Conservation (phyloP, 2,113 vertebrate species). For the Lontra canadensis region DNA sequence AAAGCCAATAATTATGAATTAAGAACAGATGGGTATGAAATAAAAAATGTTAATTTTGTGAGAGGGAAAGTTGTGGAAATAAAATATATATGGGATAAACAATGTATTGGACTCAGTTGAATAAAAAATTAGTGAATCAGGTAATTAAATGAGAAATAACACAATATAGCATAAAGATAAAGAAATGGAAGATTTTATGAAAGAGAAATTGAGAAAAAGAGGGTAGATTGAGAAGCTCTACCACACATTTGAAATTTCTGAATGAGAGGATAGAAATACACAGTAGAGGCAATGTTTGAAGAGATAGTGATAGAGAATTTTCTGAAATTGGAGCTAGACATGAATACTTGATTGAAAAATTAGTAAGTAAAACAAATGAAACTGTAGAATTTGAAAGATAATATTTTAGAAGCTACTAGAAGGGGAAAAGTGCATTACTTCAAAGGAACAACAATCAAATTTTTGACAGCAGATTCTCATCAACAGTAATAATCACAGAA, state of each 20-base stretch:
- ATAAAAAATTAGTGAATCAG: background rate
- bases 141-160: background rate
- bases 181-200: background rate
- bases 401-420: background rate
- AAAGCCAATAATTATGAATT: conserved; percentile 32
- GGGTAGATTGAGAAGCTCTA: background rate
- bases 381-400: conserved; percentile 21
- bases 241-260: background rate
- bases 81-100: background rate
- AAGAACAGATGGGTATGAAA: background rate
- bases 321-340: background rate
- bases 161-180: background rate
- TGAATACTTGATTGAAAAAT: conserved; percentile 33
- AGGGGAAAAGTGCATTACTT: background rate
- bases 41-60: conserved; percentile 5
- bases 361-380: background rate
- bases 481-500: conserved; percentile 27
- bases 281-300: background rate
- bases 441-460: background rate
- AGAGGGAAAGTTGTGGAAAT: background rate
- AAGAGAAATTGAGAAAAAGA: background rate
- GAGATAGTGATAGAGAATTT: conserved; percentile 32
- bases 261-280: background rate
- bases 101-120: background rate
- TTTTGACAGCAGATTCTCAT: conserved; percentile 21